phyloP scores from a whole-genome alignment of 1,140 invertebrate genomes.

The Theocolax elegans region DNA sequence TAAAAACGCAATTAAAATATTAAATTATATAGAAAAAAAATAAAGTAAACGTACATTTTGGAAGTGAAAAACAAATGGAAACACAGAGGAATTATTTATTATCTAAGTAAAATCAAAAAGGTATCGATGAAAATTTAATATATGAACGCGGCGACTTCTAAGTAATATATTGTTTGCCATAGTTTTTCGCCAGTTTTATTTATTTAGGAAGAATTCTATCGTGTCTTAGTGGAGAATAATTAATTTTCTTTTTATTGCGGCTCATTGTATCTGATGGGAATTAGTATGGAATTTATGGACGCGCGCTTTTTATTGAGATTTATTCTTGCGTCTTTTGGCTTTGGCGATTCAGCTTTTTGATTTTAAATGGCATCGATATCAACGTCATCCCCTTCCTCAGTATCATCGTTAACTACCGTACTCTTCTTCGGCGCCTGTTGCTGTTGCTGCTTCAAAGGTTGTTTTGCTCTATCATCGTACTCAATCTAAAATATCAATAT shows the following conservation, averaged over 20 bases:
- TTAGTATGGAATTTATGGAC: constrained; percentile 30
- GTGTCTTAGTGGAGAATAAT: constrained; percentile 13
- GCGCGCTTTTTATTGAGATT: not conserved
- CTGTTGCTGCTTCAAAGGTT: constrained; percentile 77
- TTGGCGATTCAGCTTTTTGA: constrained; percentile 45
- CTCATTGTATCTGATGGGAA: constrained; percentile 33
- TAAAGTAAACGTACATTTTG: constrained; percentile 1
- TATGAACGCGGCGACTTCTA: constrained; percentile 26
- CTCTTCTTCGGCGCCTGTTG: constrained; percentile 64
- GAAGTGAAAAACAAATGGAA: constrained; percentile 9
- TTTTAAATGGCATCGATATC: constrained; percentile 93
- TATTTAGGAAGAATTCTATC: constrained; percentile 29
- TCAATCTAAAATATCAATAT: constrained; percentile 74
- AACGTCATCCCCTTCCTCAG: constrained; percentile 83
- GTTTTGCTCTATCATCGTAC: constrained; percentile 86
- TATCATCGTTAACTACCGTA: constrained; percentile 67
- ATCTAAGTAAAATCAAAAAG: constrained; percentile 11
- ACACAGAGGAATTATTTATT: constrained; percentile 17
- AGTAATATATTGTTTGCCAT: constrained; percentile 7
- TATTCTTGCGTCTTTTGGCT: constrained; percentile 40
- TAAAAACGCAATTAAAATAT: constrained; percentile 29
- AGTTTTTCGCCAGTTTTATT: constrained; percentile 12
- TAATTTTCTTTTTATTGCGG: constrained; percentile 25
- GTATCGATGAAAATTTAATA: constrained; percentile 42
- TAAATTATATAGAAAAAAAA: constrained; percentile 18